A percentile compares a stretch with the other conserved stretches of the same genome.
Conservation (phyloP, 2,797 vertebrate species). For the Chaunax sp. region DNA sequence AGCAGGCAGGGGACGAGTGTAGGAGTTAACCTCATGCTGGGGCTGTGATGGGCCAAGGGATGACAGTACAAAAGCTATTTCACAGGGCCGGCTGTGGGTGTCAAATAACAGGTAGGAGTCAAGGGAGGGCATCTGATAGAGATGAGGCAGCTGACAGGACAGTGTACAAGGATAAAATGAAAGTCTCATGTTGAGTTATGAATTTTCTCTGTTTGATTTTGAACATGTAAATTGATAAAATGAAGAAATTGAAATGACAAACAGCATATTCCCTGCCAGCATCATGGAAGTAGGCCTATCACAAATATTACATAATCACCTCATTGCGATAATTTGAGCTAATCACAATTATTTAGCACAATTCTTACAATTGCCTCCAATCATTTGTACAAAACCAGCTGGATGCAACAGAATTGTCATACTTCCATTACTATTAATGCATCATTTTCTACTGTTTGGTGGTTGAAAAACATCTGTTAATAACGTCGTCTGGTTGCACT, state of each 20-base stretch:
- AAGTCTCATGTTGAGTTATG: constrained; percentile 7
- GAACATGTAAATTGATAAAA: neutral
- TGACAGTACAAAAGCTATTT: constrained; percentile 44
- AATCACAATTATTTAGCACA: too few species aligned
- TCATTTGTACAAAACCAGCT: too few species aligned
- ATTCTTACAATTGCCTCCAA: too few species aligned
- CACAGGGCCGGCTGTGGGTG: constrained; percentile 44
- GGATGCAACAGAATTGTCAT: too few species aligned
- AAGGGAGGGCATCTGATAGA: constrained; percentile 36
- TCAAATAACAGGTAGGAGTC: constrained; percentile 45
- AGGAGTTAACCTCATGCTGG: constrained; percentile 53
- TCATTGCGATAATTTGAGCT: too few species aligned
- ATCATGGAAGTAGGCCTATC: neutral
- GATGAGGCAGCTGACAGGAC: constrained; percentile 23
- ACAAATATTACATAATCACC: too few species aligned
- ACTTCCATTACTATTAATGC: too few species aligned
- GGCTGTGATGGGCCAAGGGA: constrained; percentile 54
- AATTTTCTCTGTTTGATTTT: constrained; percentile 9
- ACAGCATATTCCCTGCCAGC: neutral
- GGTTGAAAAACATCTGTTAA: too few species aligned
- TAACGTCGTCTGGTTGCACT: too few species aligned
- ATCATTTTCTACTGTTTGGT: too few species aligned
- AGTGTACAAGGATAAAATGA: constrained; percentile 7
- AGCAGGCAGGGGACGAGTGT: constrained; percentile 51
- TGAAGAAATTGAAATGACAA: neutral